Percentiles rank a stretch among this genome's conserved stretches.
phyloP scores from a whole-genome alignment of 2,888 invertebrate species.

The Marasmarcha lunaedactyla region DNA sequence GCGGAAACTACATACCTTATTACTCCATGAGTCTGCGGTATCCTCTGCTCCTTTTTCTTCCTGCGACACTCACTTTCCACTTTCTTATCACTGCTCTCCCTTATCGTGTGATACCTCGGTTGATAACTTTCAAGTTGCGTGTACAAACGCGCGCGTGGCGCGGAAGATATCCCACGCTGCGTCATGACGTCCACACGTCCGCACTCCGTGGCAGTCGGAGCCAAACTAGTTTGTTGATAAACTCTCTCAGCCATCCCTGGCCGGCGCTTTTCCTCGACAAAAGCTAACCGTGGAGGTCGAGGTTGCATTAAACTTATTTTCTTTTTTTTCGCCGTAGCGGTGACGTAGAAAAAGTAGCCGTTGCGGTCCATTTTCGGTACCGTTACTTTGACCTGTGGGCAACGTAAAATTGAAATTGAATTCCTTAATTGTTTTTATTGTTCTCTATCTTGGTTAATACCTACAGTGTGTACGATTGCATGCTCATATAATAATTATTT shows the following conservation, averaged over 20 bases:
- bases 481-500: too few relatives aligned
- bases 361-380: slow-evolving; percentile 63
- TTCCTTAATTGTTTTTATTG: too few relatives aligned
- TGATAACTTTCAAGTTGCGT: slow-evolving; percentile 66
- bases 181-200: slow-evolving; percentile 44
- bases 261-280: slow-evolving; percentile 49
- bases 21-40: slow-evolving; percentile 28
- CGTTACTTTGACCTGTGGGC: slow-evolving; percentile 50
- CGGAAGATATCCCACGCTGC: slow-evolving; percentile 41
- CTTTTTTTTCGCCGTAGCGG: slow-evolving; percentile 65
- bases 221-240: slow-evolving; percentile 35
- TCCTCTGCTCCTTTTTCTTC: slow-evolving; percentile 36
- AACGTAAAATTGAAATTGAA: neutral
- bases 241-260: slow-evolving; percentile 50
- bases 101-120: slow-evolving; percentile 61
- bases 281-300: slow-evolving; percentile 55
- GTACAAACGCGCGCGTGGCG: slow-evolving; percentile 56
- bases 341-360: slow-evolving; percentile 62
- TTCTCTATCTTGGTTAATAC: too few relatives aligned
- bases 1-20: slow-evolving; percentile 35
- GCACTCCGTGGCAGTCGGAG: slow-evolving; percentile 34
- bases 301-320: slow-evolving; percentile 65
- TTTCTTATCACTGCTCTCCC: slow-evolving; percentile 57
- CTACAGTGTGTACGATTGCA: too few relatives aligned
- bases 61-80: slow-evolving; percentile 57